Percentiles rank a stretch among this genome's conserved stretches.
Conservation (phyloP, 2,888 invertebrate genomes). For the Leptothorax acervorum region DNA sequence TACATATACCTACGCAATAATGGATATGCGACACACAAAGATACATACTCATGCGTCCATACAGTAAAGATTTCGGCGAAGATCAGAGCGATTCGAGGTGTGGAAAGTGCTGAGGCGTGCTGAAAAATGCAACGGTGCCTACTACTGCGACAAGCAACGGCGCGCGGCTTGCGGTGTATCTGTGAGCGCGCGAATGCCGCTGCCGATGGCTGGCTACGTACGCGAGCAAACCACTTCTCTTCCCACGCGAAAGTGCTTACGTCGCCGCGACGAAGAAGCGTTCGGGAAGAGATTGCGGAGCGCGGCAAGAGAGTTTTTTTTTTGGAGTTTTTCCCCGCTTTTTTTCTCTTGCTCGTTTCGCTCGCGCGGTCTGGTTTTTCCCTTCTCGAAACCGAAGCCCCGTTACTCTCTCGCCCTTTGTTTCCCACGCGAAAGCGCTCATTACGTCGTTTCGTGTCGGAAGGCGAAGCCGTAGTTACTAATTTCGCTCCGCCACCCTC, state of each 20-base stretch:
- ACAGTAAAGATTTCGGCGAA: conserved; percentile 46
- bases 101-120: conserved; percentile 73
- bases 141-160: conserved; percentile 66
- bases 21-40: not conserved
- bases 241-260: conserved; percentile 81
- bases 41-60: not conserved
- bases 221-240: conserved; percentile 75
- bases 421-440: conserved; percentile 67
- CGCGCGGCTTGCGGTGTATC: conserved; percentile 64
- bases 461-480: conserved; percentile 67
- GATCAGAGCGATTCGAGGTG: conserved; percentile 55
- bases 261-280: conserved; percentile 71
- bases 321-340: conserved; percentile 29
- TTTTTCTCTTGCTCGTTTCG: not conserved
- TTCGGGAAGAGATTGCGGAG: conserved; percentile 66
- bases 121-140: conserved; percentile 75
- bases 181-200: conserved; percentile 61
- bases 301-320: conserved; percentile 52
- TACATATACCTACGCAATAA: not conserved
- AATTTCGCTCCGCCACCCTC: conserved; percentile 65
- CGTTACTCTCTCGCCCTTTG: conserved; percentile 59
- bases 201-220: conserved; percentile 74
- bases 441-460: conserved; percentile 63
- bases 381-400: conserved; percentile 62
- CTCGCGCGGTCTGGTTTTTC: conserved; percentile 36